A percentile compares a stretch with the other conserved stretches of the same genome.
Evolutionary conservation across 2,113 vertebrate species (phyloP).

Genomic region (Actenoides hombroni): DNA sequence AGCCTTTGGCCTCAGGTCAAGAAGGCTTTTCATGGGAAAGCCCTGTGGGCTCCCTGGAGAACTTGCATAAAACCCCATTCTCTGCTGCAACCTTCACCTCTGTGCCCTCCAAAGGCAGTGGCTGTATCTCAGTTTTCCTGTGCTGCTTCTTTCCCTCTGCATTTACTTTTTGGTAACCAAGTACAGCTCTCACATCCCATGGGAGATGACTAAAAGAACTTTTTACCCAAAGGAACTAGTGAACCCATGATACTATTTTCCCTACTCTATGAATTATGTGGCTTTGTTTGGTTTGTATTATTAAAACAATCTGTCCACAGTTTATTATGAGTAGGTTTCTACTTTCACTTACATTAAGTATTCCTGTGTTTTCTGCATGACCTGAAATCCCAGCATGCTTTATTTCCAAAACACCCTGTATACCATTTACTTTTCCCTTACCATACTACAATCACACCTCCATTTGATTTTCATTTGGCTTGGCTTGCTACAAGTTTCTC

Average conservation of each 20-base stretch:
- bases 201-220: neutral
- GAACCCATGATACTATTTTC: neutral
- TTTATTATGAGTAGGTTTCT: neutral
- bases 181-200: neutral
- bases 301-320: neutral
- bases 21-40: constrained; percentile 28
- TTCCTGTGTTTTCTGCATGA: neutral
- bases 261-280: neutral
- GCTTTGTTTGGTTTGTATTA: neutral
- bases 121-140: neutral
- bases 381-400: neutral
- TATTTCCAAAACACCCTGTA: neutral
- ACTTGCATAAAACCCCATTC: constrained; percentile 4
- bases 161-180: neutral
- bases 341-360: neutral
- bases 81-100: neutral
- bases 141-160: neutral
- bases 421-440: neutral
- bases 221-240: neutral
- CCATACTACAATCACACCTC: fast-evolving
- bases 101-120: neutral
- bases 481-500: neutral
- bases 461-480: fast-evolving
- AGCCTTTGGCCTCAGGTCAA: constrained; percentile 46
- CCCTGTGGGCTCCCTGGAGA: neutral